These are phyloP conservation scores for Lobophora halterata DNA, from an alignment of 2,888 invertebrate species.

Conservation along the genomic window DNA sequence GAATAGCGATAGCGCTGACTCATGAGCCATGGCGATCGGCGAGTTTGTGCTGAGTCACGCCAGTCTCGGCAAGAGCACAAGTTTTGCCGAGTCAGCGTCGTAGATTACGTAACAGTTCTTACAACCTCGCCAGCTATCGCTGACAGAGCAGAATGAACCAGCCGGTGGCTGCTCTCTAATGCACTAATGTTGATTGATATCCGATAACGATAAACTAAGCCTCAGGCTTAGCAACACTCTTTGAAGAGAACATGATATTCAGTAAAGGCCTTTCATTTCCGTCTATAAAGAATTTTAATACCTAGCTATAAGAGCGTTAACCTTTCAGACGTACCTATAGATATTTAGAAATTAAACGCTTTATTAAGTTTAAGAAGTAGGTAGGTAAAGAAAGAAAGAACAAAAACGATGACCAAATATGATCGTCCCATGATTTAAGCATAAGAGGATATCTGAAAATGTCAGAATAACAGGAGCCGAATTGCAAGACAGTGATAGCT, in stretches of 20 bases:
- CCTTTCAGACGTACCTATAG: slow-evolving; percentile 18
- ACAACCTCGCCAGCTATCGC: slow-evolving; percentile 55
- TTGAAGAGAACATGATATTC: slow-evolving; percentile 23
- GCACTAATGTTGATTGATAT: slow-evolving; percentile 66
- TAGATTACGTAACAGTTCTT: slow-evolving; percentile 32
- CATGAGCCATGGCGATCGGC: slow-evolving; percentile 56
- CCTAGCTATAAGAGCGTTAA: slow-evolving; percentile 19
- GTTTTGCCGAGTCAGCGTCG: slow-evolving; percentile 51
- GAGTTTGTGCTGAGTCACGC: slow-evolving; percentile 62
- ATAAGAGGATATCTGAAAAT: no score
- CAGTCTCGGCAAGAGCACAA: slow-evolving; percentile 48
- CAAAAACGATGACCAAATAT: no score
- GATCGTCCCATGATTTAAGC: no score
- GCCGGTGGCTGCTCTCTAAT: slow-evolving; percentile 46
- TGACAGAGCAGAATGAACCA: slow-evolving; percentile 55
- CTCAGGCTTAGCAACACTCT: slow-evolving; percentile 25
- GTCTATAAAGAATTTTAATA: slow-evolving; percentile 12
- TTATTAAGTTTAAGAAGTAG: no score
- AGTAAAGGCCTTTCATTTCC: slow-evolving; percentile 25
- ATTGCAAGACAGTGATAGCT: no score
- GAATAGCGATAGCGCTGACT: slow-evolving; percentile 60
- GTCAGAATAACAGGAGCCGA: no score
- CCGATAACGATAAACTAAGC: slow-evolving; percentile 47
- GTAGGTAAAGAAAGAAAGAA: no score
- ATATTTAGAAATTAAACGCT: slow-evolving; percentile 12